These are phyloP conservation scores for Arvicanthis niloticus DNA, from an alignment of 2,113 vertebrate species.

Conservation along the genomic window DNA sequence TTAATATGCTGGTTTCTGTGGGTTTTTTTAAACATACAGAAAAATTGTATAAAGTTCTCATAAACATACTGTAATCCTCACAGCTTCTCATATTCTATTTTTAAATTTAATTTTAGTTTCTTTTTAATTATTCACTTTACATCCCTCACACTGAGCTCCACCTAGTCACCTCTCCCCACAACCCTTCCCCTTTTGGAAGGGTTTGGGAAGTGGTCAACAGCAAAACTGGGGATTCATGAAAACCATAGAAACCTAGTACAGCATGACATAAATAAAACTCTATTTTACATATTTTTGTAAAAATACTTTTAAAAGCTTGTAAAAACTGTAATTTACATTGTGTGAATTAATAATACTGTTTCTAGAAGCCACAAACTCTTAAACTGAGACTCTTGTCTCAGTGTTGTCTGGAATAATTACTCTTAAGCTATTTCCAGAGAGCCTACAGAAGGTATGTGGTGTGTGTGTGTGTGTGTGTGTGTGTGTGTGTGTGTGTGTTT, in stretches of 20 bases:
- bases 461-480: too few species aligned
- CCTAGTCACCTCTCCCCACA: too few species aligned
- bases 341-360: not conserved
- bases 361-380: not conserved
- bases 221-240: not conserved
- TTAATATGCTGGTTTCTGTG: not conserved
- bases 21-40: not conserved
- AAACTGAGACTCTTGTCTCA: not conserved
- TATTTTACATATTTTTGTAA: too few species aligned
- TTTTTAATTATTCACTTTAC: too few species aligned
- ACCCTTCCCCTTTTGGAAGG: too few species aligned
- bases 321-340: not conserved
- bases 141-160: too few species aligned
- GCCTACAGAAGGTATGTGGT: too few species aligned
- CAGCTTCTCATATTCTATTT: not conserved
- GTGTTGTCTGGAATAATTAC: not conserved
- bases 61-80: not conserved
- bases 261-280: not conserved
- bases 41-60: not conserved
- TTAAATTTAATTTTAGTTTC: too few species aligned
- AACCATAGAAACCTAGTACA: not conserved
- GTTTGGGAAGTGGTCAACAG: too few species aligned
- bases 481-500: too few species aligned
- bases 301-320: too few species aligned
- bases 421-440: not conserved